A percentile compares a stretch with the other conserved stretches of the same genome.
Evolutionary conservation across 2,113 vertebrate species (phyloP).

Genomic region (Oriolus oriolus): DNA sequence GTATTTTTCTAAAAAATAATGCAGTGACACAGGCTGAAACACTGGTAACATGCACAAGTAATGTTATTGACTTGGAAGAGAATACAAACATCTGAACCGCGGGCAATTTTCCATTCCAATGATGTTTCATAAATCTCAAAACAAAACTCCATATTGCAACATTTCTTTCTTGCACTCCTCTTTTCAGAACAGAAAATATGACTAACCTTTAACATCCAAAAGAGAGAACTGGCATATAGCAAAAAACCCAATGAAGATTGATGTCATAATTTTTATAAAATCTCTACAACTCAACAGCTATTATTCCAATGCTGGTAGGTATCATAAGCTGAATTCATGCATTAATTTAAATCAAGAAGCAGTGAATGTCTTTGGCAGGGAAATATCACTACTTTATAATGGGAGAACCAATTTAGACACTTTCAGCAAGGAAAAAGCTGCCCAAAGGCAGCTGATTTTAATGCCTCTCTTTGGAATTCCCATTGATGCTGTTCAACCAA

Average conservation of each 20-base stretch:
- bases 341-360: background rate
- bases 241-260: background rate
- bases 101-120: background rate
- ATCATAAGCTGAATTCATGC: background rate
- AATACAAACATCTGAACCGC: background rate
- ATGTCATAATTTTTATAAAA: background rate
- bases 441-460: background rate
- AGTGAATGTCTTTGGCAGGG: background rate
- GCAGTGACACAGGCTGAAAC: background rate
- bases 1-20: background rate
- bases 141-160: background rate
- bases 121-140: background rate
- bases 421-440: background rate
- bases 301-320: background rate
- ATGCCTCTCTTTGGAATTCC: background rate
- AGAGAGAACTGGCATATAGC: background rate
- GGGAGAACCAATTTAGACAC: background rate
- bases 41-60: background rate
- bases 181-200: background rate
- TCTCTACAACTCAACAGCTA: background rate
- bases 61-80: background rate
- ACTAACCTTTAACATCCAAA: background rate
- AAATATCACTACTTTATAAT: background rate
- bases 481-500: background rate
- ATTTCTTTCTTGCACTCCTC: background rate